A percentile compares a stretch with the other conserved stretches of the same genome.
These are phyloP conservation scores for Odontamblyopus rebecca DNA, from an alignment of 2,797 vertebrate species.

Conservation along the genomic window DNA sequence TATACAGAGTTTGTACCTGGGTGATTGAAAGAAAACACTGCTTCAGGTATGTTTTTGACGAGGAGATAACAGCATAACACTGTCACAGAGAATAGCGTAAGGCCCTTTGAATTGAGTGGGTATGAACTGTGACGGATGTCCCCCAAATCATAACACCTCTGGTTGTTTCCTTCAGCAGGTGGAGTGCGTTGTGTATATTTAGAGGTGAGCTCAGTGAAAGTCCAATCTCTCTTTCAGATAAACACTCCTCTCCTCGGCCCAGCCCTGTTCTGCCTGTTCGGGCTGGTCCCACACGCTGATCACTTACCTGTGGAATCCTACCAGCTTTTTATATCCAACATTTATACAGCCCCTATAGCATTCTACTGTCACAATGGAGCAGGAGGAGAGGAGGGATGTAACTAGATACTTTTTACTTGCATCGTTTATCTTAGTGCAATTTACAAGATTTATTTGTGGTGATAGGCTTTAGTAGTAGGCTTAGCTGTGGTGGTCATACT, in stretches of 20 bases:
- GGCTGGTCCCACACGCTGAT: constrained; percentile 82
- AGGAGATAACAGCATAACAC: no score
- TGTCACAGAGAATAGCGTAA: no score
- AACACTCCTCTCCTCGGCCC: constrained; percentile 74
- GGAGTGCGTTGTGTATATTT: constrained; percentile 13
- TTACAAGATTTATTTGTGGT: not conserved
- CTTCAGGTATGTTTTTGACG: no score
- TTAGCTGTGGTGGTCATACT: not conserved
- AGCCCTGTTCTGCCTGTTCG: constrained; percentile 81
- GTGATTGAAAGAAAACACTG: no score
- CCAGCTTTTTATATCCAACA: constrained; percentile 77
- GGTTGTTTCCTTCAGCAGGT: not conserved
- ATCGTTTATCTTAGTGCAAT: not conserved
- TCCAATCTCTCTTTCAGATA: constrained; percentile 77
- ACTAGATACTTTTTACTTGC: not conserved
- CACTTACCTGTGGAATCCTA: constrained; percentile 88
- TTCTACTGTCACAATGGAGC: constrained; percentile 61
- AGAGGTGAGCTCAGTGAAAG: constrained; percentile 83
- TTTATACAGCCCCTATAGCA: constrained; percentile 65
- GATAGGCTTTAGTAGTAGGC: not conserved
- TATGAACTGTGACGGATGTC: no score
- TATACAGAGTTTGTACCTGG: no score
- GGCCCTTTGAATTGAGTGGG: no score
- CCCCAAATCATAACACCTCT: no score
- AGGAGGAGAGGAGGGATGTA: constrained; percentile 25